Evolutionary conservation across 2,113 vertebrate species (phyloP).

Genomic region (Ploceus nigricollis): DNA sequence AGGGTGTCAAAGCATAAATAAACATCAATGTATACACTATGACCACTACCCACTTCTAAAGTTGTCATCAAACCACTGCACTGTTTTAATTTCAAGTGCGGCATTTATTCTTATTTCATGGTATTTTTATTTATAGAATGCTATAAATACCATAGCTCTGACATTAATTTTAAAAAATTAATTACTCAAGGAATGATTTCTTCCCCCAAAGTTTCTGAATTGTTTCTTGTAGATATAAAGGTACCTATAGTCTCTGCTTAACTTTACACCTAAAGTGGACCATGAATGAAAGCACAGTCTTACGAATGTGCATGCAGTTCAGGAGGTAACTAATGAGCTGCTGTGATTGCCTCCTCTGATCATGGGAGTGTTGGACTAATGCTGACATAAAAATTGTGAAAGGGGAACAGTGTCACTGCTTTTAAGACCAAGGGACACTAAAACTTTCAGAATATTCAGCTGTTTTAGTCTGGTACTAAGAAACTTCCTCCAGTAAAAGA

Average conservation of each 20-base stretch:
- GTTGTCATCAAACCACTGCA: slow-evolving; percentile 44
- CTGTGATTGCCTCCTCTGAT: background rate
- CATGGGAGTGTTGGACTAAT: background rate
- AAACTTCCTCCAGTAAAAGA: background rate
- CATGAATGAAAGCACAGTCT: background rate
- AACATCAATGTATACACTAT: slow-evolving; percentile 31
- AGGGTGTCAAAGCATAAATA: slow-evolving; percentile 48
- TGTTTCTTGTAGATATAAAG: background rate
- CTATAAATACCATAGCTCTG: slow-evolving; percentile 46
- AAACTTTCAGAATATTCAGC: background rate
- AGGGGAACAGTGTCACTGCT: background rate
- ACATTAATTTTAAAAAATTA: background rate
- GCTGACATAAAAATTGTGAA: background rate
- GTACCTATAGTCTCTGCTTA: background rate
- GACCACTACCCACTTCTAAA: slow-evolving; percentile 62
- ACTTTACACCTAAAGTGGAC: background rate
- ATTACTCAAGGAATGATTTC: background rate
- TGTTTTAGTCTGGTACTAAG: background rate
- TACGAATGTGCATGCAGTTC: background rate
- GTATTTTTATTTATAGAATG: slow-evolving; percentile 55
- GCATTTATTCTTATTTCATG: slow-evolving; percentile 56
- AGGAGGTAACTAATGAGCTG: background rate
- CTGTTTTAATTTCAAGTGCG: slow-evolving; percentile 42
- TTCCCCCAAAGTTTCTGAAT: background rate
- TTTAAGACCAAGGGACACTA: background rate